Percentiles rank a stretch among this genome's conserved stretches.
phyloP scores from a whole-genome alignment of 2,797 vertebrate species.

The Muscicapa striata region DNA sequence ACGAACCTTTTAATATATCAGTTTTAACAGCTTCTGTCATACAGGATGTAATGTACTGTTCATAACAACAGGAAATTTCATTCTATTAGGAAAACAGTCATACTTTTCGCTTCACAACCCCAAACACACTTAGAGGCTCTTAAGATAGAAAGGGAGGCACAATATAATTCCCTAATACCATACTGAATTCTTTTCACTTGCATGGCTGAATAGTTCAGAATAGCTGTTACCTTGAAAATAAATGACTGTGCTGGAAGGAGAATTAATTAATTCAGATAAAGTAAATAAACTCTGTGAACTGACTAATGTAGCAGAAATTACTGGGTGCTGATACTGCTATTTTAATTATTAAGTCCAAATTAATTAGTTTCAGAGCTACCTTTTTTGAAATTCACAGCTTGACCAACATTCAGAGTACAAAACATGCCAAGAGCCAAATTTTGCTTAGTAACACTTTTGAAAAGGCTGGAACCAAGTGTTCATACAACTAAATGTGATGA shows the following conservation, averaged over 20 bases:
- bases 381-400: conserved; percentile 23
- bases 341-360: conserved; percentile 64
- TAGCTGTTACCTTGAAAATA: conserved; percentile 58
- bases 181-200: conserved; percentile 15
- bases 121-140: not conserved
- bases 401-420: conserved; percentile 1
- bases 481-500: not conserved
- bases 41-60: not conserved
- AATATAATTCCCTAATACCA: not conserved
- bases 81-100: not conserved
- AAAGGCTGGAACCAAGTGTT: not conserved
- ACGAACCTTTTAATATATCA: not conserved
- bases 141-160: conserved; percentile 1
- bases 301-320: conserved; percentile 64
- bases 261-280: conserved; percentile 67
- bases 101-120: not conserved
- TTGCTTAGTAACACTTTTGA: not conserved
- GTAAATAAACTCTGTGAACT: conserved; percentile 59
- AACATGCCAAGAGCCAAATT: not conserved
- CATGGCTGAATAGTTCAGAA: conserved; percentile 13
- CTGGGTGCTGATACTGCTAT: conserved; percentile 44
- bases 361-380: conserved; percentile 61
- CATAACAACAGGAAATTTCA: not conserved
- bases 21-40: not conserved
- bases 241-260: conserved; percentile 29